A percentile compares a stretch with the other conserved stretches of the same genome.
These are phyloP conservation scores for Icerya purchasi DNA, from an alignment of 2,888 invertebrate species.

Conservation along the genomic window DNA sequence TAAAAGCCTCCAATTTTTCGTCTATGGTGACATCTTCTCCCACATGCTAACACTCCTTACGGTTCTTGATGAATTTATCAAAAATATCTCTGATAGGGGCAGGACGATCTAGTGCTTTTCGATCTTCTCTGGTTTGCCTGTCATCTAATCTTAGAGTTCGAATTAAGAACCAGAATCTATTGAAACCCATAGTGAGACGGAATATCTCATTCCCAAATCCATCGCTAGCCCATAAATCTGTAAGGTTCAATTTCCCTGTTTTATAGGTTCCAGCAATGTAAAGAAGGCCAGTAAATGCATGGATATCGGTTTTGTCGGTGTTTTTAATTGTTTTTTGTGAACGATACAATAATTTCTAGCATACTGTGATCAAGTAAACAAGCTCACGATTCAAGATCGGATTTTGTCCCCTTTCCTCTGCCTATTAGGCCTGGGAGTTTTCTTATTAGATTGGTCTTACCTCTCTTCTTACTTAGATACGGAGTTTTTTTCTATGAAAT, in stretches of 20 bases:
- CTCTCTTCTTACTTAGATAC: too few species aligned
- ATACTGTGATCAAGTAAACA: too few species aligned
- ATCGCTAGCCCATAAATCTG: not conserved
- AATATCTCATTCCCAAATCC: not conserved
- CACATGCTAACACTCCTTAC: not conserved
- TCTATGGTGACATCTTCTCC: conserved; percentile 8
- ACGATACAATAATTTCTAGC: too few species aligned
- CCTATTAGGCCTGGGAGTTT: too few species aligned
- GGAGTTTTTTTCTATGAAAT: too few species aligned
- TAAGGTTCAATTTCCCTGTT: not conserved
- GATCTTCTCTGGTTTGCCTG: not conserved
- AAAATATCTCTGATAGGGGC: conserved; percentile 11
- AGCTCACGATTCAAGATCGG: too few species aligned
- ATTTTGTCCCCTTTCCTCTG: too few species aligned
- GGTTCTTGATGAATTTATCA: conserved; percentile 2
- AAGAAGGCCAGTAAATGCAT: not conserved
- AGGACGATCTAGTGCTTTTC: conserved; percentile 7
- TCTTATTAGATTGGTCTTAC: too few species aligned
- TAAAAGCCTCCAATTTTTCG: conserved; percentile 19
- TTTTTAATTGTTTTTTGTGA: too few species aligned
- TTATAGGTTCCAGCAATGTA: not conserved
- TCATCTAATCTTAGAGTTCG: not conserved
- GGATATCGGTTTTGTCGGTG: not conserved
- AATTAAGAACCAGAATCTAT: not conserved
- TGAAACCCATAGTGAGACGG: not conserved